These are phyloP conservation scores for Chelidonichthys spinosus DNA, from an alignment of 2,797 vertebrate species.

Conservation along the genomic window DNA sequence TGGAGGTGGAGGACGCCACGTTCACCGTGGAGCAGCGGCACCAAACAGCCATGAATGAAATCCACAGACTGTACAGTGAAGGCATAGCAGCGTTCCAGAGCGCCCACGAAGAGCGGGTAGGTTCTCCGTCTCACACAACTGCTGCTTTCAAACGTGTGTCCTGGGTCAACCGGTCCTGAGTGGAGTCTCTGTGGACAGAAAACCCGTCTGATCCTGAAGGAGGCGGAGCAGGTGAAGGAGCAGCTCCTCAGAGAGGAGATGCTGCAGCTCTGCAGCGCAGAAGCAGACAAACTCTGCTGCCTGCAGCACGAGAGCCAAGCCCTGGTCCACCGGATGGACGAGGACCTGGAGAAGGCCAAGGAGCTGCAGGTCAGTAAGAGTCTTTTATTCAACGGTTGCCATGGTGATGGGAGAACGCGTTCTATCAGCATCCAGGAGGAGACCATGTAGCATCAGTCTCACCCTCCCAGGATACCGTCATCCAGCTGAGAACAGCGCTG, in stretches of 20 bases:
- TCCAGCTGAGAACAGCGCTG: neutral
- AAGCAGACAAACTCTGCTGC: too few species aligned
- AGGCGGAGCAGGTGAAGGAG: too few species aligned
- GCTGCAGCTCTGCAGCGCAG: neutral
- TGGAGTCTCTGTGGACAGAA: slow-evolving; percentile 18
- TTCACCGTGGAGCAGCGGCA: slow-evolving; percentile 14
- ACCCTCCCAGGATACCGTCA: neutral
- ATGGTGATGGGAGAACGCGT: too few species aligned
- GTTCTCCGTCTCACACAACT: too few species aligned
- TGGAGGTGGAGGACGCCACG: neutral
- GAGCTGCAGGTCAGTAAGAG: neutral
- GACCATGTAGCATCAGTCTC: too few species aligned
- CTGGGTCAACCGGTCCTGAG: too few species aligned
- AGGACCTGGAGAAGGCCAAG: neutral
- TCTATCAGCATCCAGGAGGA: too few species aligned
- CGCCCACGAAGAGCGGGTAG: neutral
- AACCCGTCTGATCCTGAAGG: neutral
- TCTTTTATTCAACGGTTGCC: too few species aligned
- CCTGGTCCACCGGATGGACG: neutral
- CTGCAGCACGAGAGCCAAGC: too few species aligned
- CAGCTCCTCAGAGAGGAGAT: neutral
- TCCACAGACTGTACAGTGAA: neutral
- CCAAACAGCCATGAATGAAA: neutral
- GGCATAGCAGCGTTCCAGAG: neutral
- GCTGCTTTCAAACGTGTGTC: too few species aligned